Percentiles rank a stretch among this genome's conserved stretches.
Conservation (phyloP, 1,140 invertebrate species). For the Epicauta chinensis region DNA sequence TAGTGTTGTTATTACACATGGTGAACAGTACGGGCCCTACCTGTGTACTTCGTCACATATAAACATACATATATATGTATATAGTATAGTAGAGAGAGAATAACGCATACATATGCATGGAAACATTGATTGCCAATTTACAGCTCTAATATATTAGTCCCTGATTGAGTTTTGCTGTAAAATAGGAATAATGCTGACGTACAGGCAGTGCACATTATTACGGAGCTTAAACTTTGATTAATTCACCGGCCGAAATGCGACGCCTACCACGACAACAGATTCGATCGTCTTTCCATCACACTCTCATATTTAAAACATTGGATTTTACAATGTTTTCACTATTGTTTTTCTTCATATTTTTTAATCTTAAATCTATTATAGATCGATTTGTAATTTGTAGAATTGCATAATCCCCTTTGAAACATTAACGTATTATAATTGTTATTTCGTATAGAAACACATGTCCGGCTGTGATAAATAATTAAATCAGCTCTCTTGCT, state of each 20-base stretch:
- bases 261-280: conserved; percentile 5
- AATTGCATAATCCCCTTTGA: too few species aligned
- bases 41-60: conserved; percentile 22
- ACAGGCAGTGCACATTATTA: conserved; percentile 42
- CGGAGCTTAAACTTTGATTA: conserved; percentile 45
- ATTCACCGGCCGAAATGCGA: conserved; percentile 38
- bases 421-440: too few species aligned
- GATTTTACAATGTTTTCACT: too few species aligned
- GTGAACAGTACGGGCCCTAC: conserved; percentile 25
- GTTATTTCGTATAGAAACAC: too few species aligned
- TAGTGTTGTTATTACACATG: conserved; percentile 40
- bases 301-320: too few species aligned
- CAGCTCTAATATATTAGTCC: conserved; percentile 45
- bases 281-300: too few species aligned
- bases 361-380: too few species aligned
- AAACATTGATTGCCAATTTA: conserved; percentile 47
- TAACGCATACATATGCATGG: conserved; percentile 44
- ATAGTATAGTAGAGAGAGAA: neutral
- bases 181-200: conserved; percentile 45
- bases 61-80: too few species aligned
- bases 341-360: too few species aligned
- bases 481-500: too few species aligned
- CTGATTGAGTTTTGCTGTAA: conserved; percentile 46
- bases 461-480: too few species aligned
- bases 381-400: too few species aligned